Evolutionary conservation across 2,113 vertebrate genomes (phyloP).

Genomic region (Amblyornis subalaris): DNA sequence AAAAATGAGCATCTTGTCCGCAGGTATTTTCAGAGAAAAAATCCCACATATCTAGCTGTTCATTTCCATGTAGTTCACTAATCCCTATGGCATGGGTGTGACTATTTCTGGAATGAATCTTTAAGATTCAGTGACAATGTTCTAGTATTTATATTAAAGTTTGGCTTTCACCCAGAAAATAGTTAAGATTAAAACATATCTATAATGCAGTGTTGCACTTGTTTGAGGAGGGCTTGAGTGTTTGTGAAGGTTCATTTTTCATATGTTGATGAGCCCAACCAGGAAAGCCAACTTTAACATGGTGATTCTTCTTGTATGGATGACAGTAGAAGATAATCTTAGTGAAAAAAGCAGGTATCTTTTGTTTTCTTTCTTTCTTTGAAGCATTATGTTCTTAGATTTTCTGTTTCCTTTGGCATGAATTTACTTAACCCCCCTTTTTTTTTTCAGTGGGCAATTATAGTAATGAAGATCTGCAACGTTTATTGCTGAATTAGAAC

Average conservation of each 20-base stretch:
- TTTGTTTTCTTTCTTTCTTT: background rate
- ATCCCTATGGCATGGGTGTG: background rate
- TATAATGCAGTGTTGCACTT: background rate
- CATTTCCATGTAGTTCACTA: background rate
- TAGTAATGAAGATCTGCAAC: slow-evolving; percentile 13
- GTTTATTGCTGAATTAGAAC: background rate
- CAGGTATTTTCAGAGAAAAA: background rate
- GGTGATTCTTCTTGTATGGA: background rate
- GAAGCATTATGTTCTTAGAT: background rate
- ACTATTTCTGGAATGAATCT: background rate
- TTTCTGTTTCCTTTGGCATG: background rate
- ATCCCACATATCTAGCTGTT: background rate
- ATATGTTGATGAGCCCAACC: background rate
- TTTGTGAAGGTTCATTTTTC: background rate
- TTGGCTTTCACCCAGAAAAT: background rate
- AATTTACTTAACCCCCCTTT: slow-evolving; percentile 25
- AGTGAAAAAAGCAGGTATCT: background rate
- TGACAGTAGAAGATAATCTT: background rate
- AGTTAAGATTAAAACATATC: background rate
- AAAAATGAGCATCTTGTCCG: background rate
- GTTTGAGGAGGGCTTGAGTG: background rate
- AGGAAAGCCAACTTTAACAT: background rate
- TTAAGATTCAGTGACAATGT: background rate
- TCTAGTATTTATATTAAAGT: background rate
- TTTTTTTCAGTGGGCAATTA: background rate